Percentiles rank a stretch among this genome's conserved stretches.
These are phyloP conservation scores for Hyposoter didymator DNA, from an alignment of 2,888 invertebrate genomes.

Conservation along the genomic window DNA sequence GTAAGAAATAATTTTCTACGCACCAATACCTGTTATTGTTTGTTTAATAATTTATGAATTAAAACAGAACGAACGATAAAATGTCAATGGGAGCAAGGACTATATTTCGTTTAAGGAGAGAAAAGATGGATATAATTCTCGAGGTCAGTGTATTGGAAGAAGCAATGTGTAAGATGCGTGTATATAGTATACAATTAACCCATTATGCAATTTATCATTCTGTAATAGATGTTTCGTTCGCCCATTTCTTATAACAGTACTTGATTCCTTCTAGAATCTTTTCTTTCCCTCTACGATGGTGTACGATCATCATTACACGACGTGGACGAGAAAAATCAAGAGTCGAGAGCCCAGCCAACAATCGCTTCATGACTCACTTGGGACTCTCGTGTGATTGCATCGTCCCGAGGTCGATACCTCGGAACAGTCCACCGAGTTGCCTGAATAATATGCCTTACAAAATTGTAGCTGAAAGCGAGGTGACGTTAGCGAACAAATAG, in stretches of 20 bases:
- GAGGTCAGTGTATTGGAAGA: slow-evolving; percentile 55
- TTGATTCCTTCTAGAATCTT: slow-evolving; percentile 47
- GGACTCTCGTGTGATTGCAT: slow-evolving; percentile 31
- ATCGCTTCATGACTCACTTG: slow-evolving; percentile 62
- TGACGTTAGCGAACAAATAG: slow-evolving; percentile 66
- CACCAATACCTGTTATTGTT: neutral
- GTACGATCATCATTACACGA: slow-evolving; percentile 59
- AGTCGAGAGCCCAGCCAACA: slow-evolving; percentile 50
- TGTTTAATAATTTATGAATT: slow-evolving; percentile 20
- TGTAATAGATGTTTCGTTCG: slow-evolving; percentile 59
- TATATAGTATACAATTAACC: slow-evolving; percentile 51
- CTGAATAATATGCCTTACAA: slow-evolving; percentile 53
- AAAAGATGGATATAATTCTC: slow-evolving; percentile 57
- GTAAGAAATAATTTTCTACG: neutral
- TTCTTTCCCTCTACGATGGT: slow-evolving; percentile 53
- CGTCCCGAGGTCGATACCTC: slow-evolving; percentile 45
- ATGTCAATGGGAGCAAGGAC: slow-evolving; percentile 55
- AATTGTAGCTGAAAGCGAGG: slow-evolving; percentile 64
- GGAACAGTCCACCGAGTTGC: slow-evolving; percentile 43
- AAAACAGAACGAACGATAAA: slow-evolving; percentile 37
- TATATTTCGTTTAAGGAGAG: slow-evolving; percentile 44
- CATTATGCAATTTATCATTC: slow-evolving; percentile 63
- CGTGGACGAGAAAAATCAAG: slow-evolving; percentile 36
- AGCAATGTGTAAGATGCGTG: slow-evolving; percentile 20
- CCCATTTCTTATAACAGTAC: slow-evolving; percentile 45